A percentile compares a stretch with the other conserved stretches of the same genome.
These are phyloP conservation scores for Oceanodroma tethys DNA, from an alignment of 2,113 vertebrate species.

Conservation along the genomic window DNA sequence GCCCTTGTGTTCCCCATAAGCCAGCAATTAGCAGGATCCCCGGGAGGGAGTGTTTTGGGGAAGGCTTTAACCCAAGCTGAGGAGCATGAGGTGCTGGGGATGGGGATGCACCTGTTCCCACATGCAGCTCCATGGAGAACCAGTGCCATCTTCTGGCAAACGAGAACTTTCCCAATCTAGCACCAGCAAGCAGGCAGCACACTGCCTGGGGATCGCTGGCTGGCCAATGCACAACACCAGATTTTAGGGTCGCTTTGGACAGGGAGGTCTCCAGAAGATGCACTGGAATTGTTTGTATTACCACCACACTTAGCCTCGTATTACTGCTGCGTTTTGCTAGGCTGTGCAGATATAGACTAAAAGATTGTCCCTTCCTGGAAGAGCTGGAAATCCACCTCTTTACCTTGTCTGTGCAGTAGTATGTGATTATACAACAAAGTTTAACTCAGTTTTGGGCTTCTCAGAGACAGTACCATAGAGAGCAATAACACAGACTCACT, in stretches of 20 bases:
- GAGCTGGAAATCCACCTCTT: not conserved
- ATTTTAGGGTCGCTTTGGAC: fast-evolving
- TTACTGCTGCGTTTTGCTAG: fast-evolving
- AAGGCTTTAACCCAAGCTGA: not conserved
- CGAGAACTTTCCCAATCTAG: not conserved
- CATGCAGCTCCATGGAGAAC: not conserved
- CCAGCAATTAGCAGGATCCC: not conserved
- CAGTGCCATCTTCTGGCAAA: conserved; percentile 42
- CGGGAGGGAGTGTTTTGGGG: fast-evolving
- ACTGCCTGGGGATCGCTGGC: fast-evolving
- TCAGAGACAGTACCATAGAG: fast-evolving
- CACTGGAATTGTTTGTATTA: fast-evolving
- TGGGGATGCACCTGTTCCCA: not conserved
- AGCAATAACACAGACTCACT: fast-evolving
- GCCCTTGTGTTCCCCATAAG: not conserved
- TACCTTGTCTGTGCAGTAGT: fast-evolving
- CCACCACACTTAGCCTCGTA: fast-evolving
- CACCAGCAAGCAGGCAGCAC: not conserved
- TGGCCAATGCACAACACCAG: fast-evolving
- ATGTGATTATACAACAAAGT: fast-evolving
- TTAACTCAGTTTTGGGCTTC: not conserved
- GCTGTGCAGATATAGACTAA: not conserved
- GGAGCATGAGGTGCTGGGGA: not conserved
- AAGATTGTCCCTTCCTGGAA: not conserved
- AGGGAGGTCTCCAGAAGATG: not conserved